phyloP scores from a whole-genome alignment of 2,797 vertebrate genomes.

The Schizothorax lantsangensis region DNA sequence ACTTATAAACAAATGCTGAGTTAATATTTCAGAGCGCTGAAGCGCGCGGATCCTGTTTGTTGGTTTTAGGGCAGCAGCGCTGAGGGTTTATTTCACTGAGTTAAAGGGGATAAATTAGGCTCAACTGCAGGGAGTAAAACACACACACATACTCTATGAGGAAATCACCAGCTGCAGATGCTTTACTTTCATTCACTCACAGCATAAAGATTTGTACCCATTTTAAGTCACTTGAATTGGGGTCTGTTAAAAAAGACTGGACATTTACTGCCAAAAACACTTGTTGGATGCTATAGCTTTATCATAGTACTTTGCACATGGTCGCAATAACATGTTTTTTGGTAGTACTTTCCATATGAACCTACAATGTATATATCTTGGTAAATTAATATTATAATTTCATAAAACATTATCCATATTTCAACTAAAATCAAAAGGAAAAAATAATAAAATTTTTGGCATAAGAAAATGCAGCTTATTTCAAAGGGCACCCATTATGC shows the following conservation, averaged over 20 bases:
- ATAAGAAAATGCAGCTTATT: not conserved
- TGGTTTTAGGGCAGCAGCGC: constrained; percentile 78
- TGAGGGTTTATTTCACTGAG: constrained; percentile 67
- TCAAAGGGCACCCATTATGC: not conserved
- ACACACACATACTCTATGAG: constrained; percentile 40
- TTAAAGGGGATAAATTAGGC: constrained; percentile 78
- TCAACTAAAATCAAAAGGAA: not conserved
- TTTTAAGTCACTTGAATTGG: not conserved
- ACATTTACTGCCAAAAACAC: not conserved
- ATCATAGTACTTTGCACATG: not conserved
- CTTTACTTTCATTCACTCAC: constrained; percentile 3
- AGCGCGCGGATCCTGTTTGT: constrained; percentile 79
- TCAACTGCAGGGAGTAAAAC: constrained; percentile 55
- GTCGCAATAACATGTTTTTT: not conserved
- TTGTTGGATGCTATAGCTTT: not conserved
- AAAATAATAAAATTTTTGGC: not conserved
- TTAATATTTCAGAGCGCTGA: constrained; percentile 36
- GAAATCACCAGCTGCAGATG: constrained; percentile 54
- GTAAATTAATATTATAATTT: not conserved
- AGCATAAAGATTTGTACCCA: not conserved
- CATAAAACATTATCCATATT: not conserved
- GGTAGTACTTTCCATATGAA: not conserved
- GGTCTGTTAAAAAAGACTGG: not conserved
- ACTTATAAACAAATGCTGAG: constrained; percentile 39
- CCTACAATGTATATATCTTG: not conserved